Evolutionary conservation across 2,113 vertebrate genomes (phyloP).

Genomic region (Athene noctua): DNA sequence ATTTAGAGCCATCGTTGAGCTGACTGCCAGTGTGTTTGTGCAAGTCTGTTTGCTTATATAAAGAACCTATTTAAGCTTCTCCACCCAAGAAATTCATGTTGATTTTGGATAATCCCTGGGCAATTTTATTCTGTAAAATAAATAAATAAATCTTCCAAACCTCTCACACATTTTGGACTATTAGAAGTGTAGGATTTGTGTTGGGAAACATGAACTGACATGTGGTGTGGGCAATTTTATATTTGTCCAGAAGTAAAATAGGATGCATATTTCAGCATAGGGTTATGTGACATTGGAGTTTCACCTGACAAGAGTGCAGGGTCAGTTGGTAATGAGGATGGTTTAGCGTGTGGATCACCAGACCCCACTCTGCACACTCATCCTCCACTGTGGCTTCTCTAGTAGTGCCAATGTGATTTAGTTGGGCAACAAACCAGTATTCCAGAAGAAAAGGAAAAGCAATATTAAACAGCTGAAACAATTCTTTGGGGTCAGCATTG

Average conservation of each 20-base stretch:
- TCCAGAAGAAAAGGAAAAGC: neutral
- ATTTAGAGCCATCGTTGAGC: slow-evolving; percentile 16
- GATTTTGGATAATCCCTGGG: slow-evolving; percentile 51
- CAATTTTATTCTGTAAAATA: slow-evolving; percentile 36
- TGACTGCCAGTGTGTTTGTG: slow-evolving; percentile 43
- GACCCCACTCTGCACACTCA: neutral
- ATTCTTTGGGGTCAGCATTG: neutral
- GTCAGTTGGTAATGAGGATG: neutral
- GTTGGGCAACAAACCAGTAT: neutral
- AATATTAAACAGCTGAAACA: neutral
- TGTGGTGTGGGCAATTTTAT: neutral
- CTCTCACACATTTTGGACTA: slow-evolving; percentile 5
- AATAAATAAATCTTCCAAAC: slow-evolving; percentile 47
- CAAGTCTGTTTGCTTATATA: slow-evolving; percentile 58
- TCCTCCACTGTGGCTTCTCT: neutral
- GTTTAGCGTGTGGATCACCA: neutral
- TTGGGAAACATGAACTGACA: neutral
- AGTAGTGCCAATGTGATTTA: neutral
- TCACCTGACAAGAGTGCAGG: neutral
- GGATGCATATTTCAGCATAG: neutral
- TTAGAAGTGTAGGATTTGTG: neutral
- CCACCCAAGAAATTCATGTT: slow-evolving; percentile 65
- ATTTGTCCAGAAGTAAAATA: neutral
- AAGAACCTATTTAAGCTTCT: slow-evolving; percentile 46
- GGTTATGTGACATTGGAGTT: accelerated